Evolutionary conservation across 2,113 vertebrate species (phyloP), one percentile per base, ranked within the genome.

Genomic region (Procavia capensis): DNA sequence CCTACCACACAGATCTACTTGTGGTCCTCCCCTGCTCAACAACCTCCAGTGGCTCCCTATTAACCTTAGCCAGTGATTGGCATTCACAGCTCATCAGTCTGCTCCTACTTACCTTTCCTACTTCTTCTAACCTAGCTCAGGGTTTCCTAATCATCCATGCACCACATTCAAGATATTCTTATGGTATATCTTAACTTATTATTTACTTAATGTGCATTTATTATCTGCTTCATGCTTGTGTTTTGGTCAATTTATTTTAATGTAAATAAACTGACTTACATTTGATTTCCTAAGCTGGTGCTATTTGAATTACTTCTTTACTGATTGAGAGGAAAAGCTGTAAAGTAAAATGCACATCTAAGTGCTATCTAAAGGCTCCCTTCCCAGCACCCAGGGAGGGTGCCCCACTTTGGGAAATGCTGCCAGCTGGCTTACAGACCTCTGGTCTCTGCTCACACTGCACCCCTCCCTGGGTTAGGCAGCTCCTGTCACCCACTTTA

Each of bases 221-320:
- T 45, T 86, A 83, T 93, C 87, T 75, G 94, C 36, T 90, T 74
- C n/a, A 24, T 59, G 31, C 27, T 45, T 17, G 8, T 54, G 68
- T 93, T 78, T 83, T 54, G 47, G 75, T 79, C 80, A 43, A 59
- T 83, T 90, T 25, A 20, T 66, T 84, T 79, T 74, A 78, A 91
- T 31, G 39, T 54, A 43, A 68, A 72, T 93, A 41, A 34, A 31
- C 8, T 59, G 39, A 61, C 66, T 83, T 50, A 34, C 87, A 41
- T 87, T 87, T 80, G 81, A 68, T 89, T 34, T 88, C 50, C 19
- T 13, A 11, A 19, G n/a, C 61, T 36, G 63, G 25, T 82, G n/a
- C 41, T 57, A 3, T 81, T 92, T 81, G 78, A 87, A 88, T 39
- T 34, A 66, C 59, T 47, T 85, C 45, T 39, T 66, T 45, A 61